Evolutionary conservation across 2,888 invertebrate genomes (phyloP), one percentile per base, ranked within the genome.

Genomic region (Parelbella ahira): DNA sequence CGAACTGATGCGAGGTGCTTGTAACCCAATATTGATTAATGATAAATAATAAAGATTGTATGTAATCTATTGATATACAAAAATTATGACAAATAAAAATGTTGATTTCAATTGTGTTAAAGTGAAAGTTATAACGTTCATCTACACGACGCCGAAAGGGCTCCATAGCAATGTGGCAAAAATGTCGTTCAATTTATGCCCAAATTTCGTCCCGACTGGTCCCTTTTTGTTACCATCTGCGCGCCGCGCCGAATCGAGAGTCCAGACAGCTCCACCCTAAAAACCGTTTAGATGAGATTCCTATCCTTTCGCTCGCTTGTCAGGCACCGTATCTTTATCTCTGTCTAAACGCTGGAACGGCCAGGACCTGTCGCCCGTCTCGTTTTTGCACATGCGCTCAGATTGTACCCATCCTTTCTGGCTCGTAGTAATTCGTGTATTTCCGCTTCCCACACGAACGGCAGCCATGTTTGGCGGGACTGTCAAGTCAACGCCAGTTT

Each of bases 211-310:
- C 76, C 70, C 64, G 77, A 68, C 76, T 71, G 71, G 73, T 77
- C 79, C 81, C 83, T 86, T 86, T 84, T 83, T 84, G 82, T 81
- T 77, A 64, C 75, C 86, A 87, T 86, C 84, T 86, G 86, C 84
- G 74, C 73, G 71, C 67, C 70, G 69, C 67, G 65, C 64, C 72
- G 68, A 60, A 66, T 75, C 61, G 76, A 41, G 73, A 75, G 65
- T 81, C 83, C 83, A 84, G 83, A 84, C 86, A 80, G 80, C 87
- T 86, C 87, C 87, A 86, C 87, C 87, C 87, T 84, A 82, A 83
- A 81, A 84, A 83, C 79, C 71, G 78, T 81, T 84, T 82, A 79
- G 71, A 69, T 63, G 60, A 66, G 64, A 67, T 72, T 76, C 74
- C 65, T 75, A 73, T 70, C 71, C 81, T 64, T 74, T 86, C 79